Conservation (phyloP, 2,797 vertebrate species). For the Acropternis orthonyx region DNA sequence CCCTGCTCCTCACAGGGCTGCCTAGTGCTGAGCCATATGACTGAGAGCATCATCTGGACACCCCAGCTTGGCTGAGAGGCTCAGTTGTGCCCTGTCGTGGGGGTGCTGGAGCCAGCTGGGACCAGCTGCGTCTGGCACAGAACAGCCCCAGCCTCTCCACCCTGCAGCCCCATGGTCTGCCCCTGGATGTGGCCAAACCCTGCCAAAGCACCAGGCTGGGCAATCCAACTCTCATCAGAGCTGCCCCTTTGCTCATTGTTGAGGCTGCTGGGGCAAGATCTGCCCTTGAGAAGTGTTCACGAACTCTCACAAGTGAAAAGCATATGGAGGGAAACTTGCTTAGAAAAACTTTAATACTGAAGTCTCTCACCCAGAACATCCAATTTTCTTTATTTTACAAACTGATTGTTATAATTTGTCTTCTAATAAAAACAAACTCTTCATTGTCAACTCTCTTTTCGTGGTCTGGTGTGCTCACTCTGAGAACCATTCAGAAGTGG, state of each 20-base stretch:
- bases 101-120: background rate
- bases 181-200: rapidly evolving
- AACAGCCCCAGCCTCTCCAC: too few species aligned
- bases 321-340: background rate
- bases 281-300: background rate
- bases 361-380: constrained; percentile 10
- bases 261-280: background rate
- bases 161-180: background rate
- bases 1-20: background rate
- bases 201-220: background rate
- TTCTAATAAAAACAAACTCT: background rate
- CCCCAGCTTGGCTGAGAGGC: rapidly evolving
- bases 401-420: background rate
- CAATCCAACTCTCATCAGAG: rapidly evolving
- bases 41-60: background rate
- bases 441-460: background rate
- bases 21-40: background rate
- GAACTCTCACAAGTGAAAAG: background rate
- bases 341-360: background rate
- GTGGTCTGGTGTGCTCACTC: background rate
- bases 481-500: background rate
- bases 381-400: constrained; percentile 7
- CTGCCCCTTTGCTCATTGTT: background rate
- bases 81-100: background rate
- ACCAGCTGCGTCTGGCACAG: rapidly evolving